Base-by-base conservation (phyloP, 92 coral and sea anemone genomes). In the Bergia sp. region DNA sequence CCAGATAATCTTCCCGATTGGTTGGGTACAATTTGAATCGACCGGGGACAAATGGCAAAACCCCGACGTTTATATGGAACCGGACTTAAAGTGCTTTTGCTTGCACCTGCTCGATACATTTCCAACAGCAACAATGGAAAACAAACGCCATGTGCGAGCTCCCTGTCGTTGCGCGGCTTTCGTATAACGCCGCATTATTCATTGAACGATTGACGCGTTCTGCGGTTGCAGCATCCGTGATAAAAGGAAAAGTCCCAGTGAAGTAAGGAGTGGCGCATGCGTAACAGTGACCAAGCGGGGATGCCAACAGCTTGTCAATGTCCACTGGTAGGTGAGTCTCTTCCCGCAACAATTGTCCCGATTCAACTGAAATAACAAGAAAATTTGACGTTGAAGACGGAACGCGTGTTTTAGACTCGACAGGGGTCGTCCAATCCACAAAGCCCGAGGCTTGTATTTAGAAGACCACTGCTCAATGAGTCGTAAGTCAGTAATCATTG, bases 261-360 rank as follows among this genome's bases (percentile, higher is more conserved):
- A 89, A 94, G 92, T 92, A 94, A 7, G 90, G 90, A 12, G 66
- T 66, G 64, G 58, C n/a, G 82, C 96, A 94, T 36, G 71, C 42
- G 86, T 85, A 87, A 80, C 96, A 94, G 67, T 85, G 91, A 64
- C 96, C 96, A 41, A 90, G 85, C 11, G 96, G 96, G 15, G 79
- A 20, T 29, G 53, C 67, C 20, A 94, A 78, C 3, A 89, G 73
- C 42, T 76, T 87, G 77, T 77, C 65, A 57, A 92, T 45, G 36
- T 88, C 41, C 69, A 55, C 41, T 47, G 96, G 96, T 1, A 94
- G 89, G 41, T 7, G 88, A 61, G 86, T 16, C 0, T 72, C 45
- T 37, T 84, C 53, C 77, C 44, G 38, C 7, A 47, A 42, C 45
- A 45, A 1, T 7, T 6, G 4, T 71, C 67, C 53, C 3, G 53